Evolutionary conservation across 2,113 vertebrate genomes (phyloP), one percentile per base, ranked within the genome.

Genomic region (Callaeas wilsoni): DNA sequence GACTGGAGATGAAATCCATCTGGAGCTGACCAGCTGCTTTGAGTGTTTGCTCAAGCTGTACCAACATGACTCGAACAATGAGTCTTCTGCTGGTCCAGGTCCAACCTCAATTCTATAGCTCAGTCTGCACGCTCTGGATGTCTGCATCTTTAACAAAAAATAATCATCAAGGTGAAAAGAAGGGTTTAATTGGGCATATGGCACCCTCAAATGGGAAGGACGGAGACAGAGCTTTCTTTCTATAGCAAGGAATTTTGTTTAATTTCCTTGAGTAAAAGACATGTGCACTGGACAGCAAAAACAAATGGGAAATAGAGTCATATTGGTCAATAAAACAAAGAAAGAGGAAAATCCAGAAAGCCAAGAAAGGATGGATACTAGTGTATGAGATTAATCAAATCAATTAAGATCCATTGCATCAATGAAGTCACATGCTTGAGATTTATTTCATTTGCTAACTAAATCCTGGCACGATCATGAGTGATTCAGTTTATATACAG

Each of bases 1-100:
- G 86, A 92, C 92, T 97, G 89, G 81, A 96, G 83, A 89, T 96
- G 69, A 77, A 94, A 90, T 95, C 94, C 90, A 92, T 89, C 65
- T 67, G 47, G 89, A 93, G 87, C 68, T 83, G 88, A 82, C 89
- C 93, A 90, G 88, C 81, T 96, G 89, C 89, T 96, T 93, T 93
- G 78, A 92, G 82, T 84, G 84, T 92, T 92, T 89, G 91, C 89
- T 94, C 59, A 87, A 95, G 82, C 77, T 96, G 96, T 79, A 97
- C 96, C 97, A 96, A 85, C 50, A 80, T 35, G 73, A 90, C 65
- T 94, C 13, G 5, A 94, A 89, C 85, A 91, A 97, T 94, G 71
- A 81, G 65, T 84, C 90, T 90, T 88, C 80, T 95, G 84, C 94
- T 95, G 87, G 93, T 90, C 74, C 71, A 95, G 75, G 57, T 95